Conservation (phyloP, 2,797 vertebrate genomes). For the Ptychadena robeensis region DNA sequence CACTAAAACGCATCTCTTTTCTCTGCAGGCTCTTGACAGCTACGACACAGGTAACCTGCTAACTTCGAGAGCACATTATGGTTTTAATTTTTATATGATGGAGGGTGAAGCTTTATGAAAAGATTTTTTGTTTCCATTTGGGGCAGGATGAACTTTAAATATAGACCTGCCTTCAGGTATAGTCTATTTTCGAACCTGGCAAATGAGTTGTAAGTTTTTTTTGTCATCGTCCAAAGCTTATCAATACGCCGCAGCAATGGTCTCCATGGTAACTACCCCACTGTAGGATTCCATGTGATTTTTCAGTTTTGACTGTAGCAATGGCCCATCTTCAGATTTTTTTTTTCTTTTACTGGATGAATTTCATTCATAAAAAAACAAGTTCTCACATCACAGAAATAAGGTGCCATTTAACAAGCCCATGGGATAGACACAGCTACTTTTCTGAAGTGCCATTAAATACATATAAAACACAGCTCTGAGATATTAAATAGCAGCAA, state of each 20-base stretch:
- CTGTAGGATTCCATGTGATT: not conserved
- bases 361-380: slow-evolving; percentile 23
- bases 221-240: slow-evolving; percentile 29
- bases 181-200: slow-evolving; percentile 2
- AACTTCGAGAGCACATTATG: not conserved
- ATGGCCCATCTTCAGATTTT: slow-evolving; percentile 8
- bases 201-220: not conserved
- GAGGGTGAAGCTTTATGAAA: not conserved
- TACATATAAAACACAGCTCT: not conserved
- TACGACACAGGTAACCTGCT: not conserved
- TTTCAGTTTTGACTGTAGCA: not conserved
- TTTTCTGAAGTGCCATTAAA: slow-evolving; percentile 31
- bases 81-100: not conserved
- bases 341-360: not conserved
- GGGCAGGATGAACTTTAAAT: not conserved
- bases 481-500: slow-evolving; percentile 39
- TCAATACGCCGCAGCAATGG: slow-evolving; percentile 39
- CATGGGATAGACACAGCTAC: not conserved
- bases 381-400: not conserved
- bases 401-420: not conserved
- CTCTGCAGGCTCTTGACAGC: not conserved
- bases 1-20: not conserved
- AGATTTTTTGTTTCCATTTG: not conserved
- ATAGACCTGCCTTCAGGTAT: not conserved
- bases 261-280: slow-evolving; percentile 17